Base-by-base conservation (phyloP, 2,888 invertebrate genomes). In the Linnaemya tessellans region DNA sequence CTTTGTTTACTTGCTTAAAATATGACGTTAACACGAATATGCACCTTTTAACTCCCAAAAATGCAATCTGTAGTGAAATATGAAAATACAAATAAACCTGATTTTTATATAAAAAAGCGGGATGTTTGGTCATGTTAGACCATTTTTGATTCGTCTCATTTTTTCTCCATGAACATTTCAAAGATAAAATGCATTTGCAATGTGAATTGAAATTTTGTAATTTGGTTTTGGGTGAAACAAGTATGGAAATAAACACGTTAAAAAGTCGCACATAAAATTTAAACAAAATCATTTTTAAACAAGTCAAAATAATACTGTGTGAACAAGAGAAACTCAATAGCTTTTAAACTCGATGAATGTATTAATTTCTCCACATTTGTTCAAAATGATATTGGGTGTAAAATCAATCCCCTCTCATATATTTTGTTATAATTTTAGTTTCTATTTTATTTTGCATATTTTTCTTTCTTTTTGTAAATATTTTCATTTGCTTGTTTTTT, bases 401-500 rank as follows among this genome's bases (percentile, higher is more conserved):
- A 51, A 13, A 54, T 11, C n/a, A 46, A 25, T 56, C 8, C 54
- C 75, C 54, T 81, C 35, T 49, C 15, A 13, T 20, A 41, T 62
- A 30, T 20, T 58, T 60, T 60, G 60, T 62, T 30, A 30, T 30
- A 30, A n/a, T 74, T 80, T 41, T 51, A 62, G 35, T 67, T 64
- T 58, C 13, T 18, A 18, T 46, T 35, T 60, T 20, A 41, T 13
- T 30, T 30, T 25, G 35, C 20, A 51, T 3, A 51, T 18, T 54
- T 77, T 8, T 30, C 70, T 70, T 65, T 51, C 60, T 10, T 56
- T 51, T 73, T 54, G n/a, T 58, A 58, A 22, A 20, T 64, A 5
- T 41, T 74, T 82, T 68, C 18, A 73, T 80, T 68, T 30, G 8
- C n/a, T 30, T 49, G 15, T 70, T 78, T 58, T 79, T 79, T 83